phyloP scores from a whole-genome alignment of 2,888 invertebrate species.

The Aphodius sticticus region DNA sequence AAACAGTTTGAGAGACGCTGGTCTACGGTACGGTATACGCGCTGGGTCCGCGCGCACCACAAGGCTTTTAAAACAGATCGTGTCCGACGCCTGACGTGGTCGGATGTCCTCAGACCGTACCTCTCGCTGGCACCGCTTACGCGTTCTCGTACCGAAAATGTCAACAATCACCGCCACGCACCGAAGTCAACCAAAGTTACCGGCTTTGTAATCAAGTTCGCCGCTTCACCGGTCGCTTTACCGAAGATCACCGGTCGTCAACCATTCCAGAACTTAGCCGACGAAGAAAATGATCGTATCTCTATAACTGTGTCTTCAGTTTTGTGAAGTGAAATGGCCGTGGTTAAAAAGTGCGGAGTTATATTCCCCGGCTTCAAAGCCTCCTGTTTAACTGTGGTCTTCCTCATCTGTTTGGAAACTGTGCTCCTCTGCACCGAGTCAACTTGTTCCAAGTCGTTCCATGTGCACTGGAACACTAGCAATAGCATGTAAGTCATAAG shows the following conservation, averaged over 20 bases:
- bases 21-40: slow-evolving; percentile 31
- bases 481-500: slow-evolving; percentile 81
- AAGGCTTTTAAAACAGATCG: slow-evolving; percentile 42
- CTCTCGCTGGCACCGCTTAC: slow-evolving; percentile 20
- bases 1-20: no score
- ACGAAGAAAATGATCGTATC: background rate
- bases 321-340: slow-evolving; percentile 44
- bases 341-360: slow-evolving; percentile 51
- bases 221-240: background rate
- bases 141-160: slow-evolving; percentile 29
- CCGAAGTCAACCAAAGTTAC: slow-evolving; percentile 18
- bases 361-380: slow-evolving; percentile 51
- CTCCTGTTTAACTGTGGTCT: slow-evolving; percentile 64
- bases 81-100: slow-evolving; percentile 34
- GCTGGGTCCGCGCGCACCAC: slow-evolving; percentile 43
- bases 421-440: slow-evolving; percentile 66
- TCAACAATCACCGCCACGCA: slow-evolving; percentile 27
- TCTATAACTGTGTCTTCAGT: slow-evolving; percentile 15
- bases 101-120: slow-evolving; percentile 32
- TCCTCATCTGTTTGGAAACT: slow-evolving; percentile 66
- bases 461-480: slow-evolving; percentile 90
- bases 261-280: slow-evolving; percentile 9
- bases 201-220: background rate
- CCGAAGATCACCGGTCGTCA: background rate
- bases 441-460: slow-evolving; percentile 84